phyloP scores from a whole-genome alignment of 2,113 vertebrate genomes.

The Lepisosteus oculatus region DNA sequence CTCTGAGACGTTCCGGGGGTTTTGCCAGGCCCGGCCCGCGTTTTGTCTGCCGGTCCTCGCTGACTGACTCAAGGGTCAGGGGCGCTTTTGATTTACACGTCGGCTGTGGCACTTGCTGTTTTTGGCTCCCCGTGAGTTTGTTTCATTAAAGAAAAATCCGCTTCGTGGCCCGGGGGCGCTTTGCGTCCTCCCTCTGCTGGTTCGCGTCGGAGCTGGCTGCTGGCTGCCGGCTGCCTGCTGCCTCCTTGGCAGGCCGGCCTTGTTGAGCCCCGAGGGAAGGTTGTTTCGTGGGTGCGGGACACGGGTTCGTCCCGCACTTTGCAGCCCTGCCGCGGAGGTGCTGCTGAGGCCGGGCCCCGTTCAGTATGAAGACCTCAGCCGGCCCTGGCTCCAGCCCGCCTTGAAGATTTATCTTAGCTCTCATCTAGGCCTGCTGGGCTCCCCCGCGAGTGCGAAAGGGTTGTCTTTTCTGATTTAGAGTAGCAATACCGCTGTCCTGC shows the following conservation, averaged over 20 bases:
- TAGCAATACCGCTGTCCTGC: accelerated
- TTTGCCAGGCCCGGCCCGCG: conserved; percentile 54
- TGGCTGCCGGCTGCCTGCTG: background rate
- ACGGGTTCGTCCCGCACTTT: conserved; percentile 21
- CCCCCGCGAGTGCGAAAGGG: conserved; percentile 35
- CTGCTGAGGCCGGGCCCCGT: no score
- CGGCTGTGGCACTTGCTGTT: conserved; percentile 74
- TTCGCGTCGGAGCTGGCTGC: conserved; percentile 46
- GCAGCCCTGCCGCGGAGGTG: no score
- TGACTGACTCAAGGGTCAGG: conserved; percentile 70
- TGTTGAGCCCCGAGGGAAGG: conserved; percentile 52
- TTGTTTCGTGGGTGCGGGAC: conserved; percentile 40
- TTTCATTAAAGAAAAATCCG: conserved; percentile 79
- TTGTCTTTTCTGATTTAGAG: conserved; percentile 35
- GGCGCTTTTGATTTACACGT: conserved; percentile 76
- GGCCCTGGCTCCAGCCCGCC: conserved; percentile 31
- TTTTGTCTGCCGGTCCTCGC: conserved; percentile 57
- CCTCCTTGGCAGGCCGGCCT: background rate
- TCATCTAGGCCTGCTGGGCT: conserved; percentile 37
- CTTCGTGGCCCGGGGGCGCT: conserved; percentile 49
- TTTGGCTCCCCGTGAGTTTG: conserved; percentile 63
- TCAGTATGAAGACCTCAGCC: no score
- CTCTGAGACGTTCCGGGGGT: conserved; percentile 75
- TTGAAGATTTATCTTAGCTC: conserved; percentile 48
- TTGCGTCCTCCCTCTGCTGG: conserved; percentile 43